phyloP scores from a whole-genome alignment of 2,888 invertebrate genomes.

The Pollenia angustigena region DNA sequence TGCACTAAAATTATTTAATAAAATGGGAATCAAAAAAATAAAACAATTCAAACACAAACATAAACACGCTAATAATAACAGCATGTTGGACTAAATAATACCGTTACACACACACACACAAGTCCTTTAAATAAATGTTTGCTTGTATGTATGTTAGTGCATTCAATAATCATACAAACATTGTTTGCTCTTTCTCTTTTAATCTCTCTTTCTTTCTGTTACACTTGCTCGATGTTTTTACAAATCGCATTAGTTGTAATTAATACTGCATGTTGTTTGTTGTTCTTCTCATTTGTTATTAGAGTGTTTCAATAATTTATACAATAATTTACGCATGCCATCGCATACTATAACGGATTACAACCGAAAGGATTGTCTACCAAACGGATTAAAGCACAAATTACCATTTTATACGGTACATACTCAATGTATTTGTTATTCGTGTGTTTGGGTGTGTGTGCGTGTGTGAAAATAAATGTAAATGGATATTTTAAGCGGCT shows the following conservation, averaged over 20 bases:
- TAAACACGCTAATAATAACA: constrained; percentile 31
- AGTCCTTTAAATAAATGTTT: background rate
- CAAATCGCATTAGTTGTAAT: constrained; percentile 74
- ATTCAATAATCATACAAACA: background rate
- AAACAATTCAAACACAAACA: background rate
- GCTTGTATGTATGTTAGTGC: too few species aligned
- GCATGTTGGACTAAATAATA: background rate
- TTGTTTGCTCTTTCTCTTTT: background rate
- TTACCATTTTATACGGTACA: constrained; percentile 68
- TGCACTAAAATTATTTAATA: constrained; percentile 36
- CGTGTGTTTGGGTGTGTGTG: background rate
- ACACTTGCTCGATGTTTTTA: constrained; percentile 49
- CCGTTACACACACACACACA: background rate
- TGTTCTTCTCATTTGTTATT: constrained; percentile 70
- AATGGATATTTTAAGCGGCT: constrained; percentile 29
- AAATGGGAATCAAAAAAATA: constrained; percentile 17
- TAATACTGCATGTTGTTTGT: constrained; percentile 69
- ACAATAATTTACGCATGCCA: constrained; percentile 72
- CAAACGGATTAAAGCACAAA: constrained; percentile 71
- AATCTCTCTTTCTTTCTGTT: background rate
- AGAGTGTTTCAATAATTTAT: constrained; percentile 73
- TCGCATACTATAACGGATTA: constrained; percentile 68
- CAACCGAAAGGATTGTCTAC: constrained; percentile 71
- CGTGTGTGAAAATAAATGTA: constrained; percentile 10
- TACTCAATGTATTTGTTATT: constrained; percentile 28